These are phyloP conservation scores for Rhyzopertha dominica DNA, from an alignment of 1,140 invertebrate species.

Conservation along the genomic window DNA sequence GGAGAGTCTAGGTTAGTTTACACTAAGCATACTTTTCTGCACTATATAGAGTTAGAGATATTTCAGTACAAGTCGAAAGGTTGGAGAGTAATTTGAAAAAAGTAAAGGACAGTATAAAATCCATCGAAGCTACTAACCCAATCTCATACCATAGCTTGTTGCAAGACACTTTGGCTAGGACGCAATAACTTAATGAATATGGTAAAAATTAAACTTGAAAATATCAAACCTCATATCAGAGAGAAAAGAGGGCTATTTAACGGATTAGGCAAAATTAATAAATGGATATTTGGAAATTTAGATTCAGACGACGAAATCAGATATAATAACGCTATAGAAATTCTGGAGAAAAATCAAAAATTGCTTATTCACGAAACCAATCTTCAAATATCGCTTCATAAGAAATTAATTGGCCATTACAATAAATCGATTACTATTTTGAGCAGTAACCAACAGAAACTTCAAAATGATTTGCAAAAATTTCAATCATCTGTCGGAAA, in stretches of 20 bases:
- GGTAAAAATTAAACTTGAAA: no score
- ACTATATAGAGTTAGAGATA: no score
- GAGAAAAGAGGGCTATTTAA: constrained; percentile 2
- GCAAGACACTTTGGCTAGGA: no score
- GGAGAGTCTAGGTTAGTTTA: no score
- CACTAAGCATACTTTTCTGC: no score
- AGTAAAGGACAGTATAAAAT: no score
- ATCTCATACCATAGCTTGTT: no score
- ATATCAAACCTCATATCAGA: no score
- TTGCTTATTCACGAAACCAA: constrained; percentile 3
- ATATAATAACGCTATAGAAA: not conserved
- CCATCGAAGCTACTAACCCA: no score
- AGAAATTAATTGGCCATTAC: not conserved
- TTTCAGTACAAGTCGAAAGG: no score
- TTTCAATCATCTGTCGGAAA: not conserved
- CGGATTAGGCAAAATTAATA: not conserved
- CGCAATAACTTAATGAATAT: no score
- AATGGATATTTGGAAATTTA: constrained; percentile 1
- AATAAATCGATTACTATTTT: constrained; percentile 1
- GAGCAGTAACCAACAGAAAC: not conserved
- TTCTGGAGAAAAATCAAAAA: constrained; percentile 1
- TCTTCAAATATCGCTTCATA: constrained; percentile 5
- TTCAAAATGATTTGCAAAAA: constrained; percentile 1
- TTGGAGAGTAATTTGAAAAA: no score
- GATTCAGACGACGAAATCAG: constrained; percentile 3